Percentiles rank a stretch among this genome's conserved stretches.
phyloP scores from a whole-genome alignment of 2,888 invertebrate genomes.

The Aporophyla nigra region DNA sequence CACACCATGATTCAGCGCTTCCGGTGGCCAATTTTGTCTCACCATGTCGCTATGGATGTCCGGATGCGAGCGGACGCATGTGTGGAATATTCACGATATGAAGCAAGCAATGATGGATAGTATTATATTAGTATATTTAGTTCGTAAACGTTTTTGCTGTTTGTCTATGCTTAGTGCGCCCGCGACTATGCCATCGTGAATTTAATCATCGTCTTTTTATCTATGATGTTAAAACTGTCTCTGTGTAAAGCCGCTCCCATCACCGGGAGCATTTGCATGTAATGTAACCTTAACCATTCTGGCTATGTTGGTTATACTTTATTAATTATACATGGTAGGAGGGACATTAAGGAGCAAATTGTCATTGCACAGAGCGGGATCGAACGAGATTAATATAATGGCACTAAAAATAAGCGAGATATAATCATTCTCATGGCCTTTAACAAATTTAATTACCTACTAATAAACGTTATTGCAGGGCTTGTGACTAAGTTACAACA shows the following conservation, averaged over 20 bases:
- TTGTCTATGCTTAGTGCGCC: no score
- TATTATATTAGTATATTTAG: neutral
- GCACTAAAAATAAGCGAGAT: neutral
- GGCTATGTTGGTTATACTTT: no score
- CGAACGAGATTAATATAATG: no score
- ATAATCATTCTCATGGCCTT: neutral
- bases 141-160: neutral
- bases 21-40: slow-evolving; percentile 24
- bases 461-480: no score
- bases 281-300: no score
- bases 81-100: neutral
- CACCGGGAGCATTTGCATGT: no score
- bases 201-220: neutral
- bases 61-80: slow-evolving; percentile 12
- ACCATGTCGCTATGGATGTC: neutral
- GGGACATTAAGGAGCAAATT: no score
- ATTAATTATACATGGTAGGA: no score
- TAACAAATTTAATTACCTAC: no score
- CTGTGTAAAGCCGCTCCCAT: neutral
- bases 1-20: slow-evolving; percentile 2
- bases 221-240: neutral
- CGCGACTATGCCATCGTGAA: neutral
- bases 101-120: neutral
- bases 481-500: no score
- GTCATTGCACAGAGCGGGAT: no score